phyloP scores from a whole-genome alignment of 53 echinoderm and acorn worm species.

The Pentamera pediparva region DNA sequence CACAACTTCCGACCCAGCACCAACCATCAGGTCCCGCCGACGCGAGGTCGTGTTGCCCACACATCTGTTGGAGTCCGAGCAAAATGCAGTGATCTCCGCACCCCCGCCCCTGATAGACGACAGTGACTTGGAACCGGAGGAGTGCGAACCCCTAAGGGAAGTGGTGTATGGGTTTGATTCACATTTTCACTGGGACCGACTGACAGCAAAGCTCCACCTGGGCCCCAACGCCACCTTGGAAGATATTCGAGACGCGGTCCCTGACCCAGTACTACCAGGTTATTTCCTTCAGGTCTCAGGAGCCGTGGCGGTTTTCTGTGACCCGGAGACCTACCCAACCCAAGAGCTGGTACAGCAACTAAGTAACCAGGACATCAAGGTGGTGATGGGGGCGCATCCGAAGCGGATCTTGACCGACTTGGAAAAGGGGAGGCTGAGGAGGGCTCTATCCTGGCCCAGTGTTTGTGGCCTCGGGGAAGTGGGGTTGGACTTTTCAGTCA shows the following conservation, averaged over 20 bases:
- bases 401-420: constrained; percentile 3
- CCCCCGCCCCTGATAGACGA: no score
- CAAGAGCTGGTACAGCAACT: neutral
- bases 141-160: no score
- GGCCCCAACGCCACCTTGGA: neutral
- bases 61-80: no score
- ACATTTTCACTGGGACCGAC: neutral
- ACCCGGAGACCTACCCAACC: neutral
- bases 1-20: no score
- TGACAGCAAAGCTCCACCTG: neutral
- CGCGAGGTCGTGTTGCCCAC: no score
- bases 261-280: neutral
- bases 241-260: neutral
- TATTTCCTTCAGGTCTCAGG: neutral
- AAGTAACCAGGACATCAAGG: neutral
- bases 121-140: no score
- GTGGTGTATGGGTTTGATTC: neutral
- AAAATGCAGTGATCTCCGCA: no score
- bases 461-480: constrained; percentile 35
- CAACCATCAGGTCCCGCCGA: no score
- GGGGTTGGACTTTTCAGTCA: constrained; percentile 30
- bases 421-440: neutral
- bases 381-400: constrained; percentile 46
- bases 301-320: no score
- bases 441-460: constrained; percentile 8